These are phyloP conservation scores for Stictocephala bisonia DNA, from an alignment of 2,888 invertebrate genomes.

Conservation along the genomic window DNA sequence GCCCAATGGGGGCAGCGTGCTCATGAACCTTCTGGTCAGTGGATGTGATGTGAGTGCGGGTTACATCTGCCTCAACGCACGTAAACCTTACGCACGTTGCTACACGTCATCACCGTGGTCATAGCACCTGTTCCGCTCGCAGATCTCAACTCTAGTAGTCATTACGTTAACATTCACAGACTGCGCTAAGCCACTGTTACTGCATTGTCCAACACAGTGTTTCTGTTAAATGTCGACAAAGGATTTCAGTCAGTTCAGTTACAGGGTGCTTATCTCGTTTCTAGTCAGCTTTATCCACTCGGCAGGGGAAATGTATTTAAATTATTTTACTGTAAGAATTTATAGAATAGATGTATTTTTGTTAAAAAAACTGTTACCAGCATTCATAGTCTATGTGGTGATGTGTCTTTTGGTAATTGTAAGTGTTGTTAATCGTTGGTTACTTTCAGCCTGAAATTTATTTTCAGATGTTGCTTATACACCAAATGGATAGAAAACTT, in stretches of 20 bases:
- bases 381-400: too few relatives aligned
- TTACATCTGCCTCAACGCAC: conserved; percentile 82
- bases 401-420: too few relatives aligned
- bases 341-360: conserved; percentile 18
- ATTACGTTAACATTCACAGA: not conserved
- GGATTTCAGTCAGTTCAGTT: conserved; percentile 11
- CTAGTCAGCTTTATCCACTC: conserved; percentile 19
- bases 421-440: not conserved
- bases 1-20: conserved; percentile 74
- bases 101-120: too few relatives aligned
- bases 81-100: conserved; percentile 60
- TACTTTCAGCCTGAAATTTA: not conserved
- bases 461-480: not conserved
- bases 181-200: not conserved
- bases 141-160: conserved; percentile 48
- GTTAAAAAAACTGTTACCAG: not conserved
- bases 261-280: conserved; percentile 24
- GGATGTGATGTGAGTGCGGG: conserved; percentile 95
- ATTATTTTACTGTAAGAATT: conserved; percentile 1
- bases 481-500: not conserved
- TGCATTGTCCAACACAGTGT: too few relatives aligned
- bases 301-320: conserved; percentile 12
- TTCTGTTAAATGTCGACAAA: not conserved
- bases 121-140: conserved; percentile 31
- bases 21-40: conserved; percentile 95